Conservation (phyloP, 2,113 vertebrate species). For the Anarhynchus alexandrinus region DNA sequence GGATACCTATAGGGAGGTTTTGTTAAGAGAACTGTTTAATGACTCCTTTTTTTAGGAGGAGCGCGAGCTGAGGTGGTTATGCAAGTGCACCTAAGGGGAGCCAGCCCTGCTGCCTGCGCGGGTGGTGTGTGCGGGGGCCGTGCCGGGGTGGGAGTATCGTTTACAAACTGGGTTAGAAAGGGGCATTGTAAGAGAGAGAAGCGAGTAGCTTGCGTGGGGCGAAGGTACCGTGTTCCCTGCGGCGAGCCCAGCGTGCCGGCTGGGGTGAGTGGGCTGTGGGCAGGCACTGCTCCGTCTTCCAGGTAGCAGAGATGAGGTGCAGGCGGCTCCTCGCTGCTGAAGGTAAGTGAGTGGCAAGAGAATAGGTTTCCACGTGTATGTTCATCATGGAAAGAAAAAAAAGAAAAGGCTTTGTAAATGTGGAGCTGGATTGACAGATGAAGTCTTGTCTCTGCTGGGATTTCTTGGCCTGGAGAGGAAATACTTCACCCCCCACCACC, state of each 20-base stretch:
- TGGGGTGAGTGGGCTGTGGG: background rate
- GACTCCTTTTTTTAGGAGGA: background rate
- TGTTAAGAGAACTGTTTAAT: background rate
- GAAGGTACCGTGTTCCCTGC: background rate
- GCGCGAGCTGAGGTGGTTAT: background rate
- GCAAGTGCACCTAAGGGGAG: background rate
- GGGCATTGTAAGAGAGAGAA: background rate
- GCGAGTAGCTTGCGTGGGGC: too few relatives aligned
- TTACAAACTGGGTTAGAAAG: background rate
- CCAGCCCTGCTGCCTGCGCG: background rate
- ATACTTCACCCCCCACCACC: background rate
- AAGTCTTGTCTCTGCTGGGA: background rate
- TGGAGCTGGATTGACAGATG: background rate
- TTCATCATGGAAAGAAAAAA: background rate
- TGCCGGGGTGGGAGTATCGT: background rate
- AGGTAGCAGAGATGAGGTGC: background rate
- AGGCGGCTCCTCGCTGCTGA: background rate
- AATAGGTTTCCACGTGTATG: accelerated
- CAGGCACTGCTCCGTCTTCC: background rate
- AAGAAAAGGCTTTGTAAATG: background rate
- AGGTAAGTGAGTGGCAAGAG: background rate
- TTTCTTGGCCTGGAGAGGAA: background rate
- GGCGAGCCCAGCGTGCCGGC: too few relatives aligned
- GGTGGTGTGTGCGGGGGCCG: background rate
- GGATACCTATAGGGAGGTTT: background rate